Evolutionary conservation across 1,140 invertebrate genomes (phyloP), one percentile per base, ranked within the genome.

Genomic region (Drosophila bifasciata): DNA sequence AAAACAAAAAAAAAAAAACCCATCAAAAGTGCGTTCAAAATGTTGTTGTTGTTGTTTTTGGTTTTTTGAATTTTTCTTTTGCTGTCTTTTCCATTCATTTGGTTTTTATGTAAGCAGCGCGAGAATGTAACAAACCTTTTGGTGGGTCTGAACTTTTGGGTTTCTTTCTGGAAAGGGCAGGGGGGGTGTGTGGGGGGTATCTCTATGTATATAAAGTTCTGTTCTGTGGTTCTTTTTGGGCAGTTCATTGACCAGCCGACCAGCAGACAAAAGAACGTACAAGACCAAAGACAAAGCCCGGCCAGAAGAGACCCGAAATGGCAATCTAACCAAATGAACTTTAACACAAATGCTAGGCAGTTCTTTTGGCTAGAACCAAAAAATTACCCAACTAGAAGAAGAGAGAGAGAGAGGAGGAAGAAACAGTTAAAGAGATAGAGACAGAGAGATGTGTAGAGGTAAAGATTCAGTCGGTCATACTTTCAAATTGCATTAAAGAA

Each of bases 401-500:
- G 48, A 28, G 53, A 8, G 8, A 9, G 28, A 28, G 2, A 7
- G 25, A 25, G 25, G 11, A 32, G 16, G 9, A 19, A 19, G 46
- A 60, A 19, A 39, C 36, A 51, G 46, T 51, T 15, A 50, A 11
- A n/a, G 21, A 0, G 23, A 28, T 9, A 16, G 5, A 28, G 13
- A 36, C 53, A 50, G 56, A 28, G n/a, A 28, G 28, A 5, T 36
- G 8, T 36, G 11, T 21, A 21, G 5, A 25, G 32, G 32, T 13
- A 36, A 11, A 28, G 23, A 49, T 45, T 63, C 83, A 86, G 73
- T 86, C 81, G 81, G 81, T 86, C 81, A 86, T 86, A 86, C 83
- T 86, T 86, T 86, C 83, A 86, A 86, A 86, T 86, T 88, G 81
- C 81, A 86, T 62, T 75, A 68, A 67, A 46, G 28, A 52, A 46